phyloP scores from a whole-genome alignment of 2,888 invertebrate genomes.

The Aradus depressus region DNA sequence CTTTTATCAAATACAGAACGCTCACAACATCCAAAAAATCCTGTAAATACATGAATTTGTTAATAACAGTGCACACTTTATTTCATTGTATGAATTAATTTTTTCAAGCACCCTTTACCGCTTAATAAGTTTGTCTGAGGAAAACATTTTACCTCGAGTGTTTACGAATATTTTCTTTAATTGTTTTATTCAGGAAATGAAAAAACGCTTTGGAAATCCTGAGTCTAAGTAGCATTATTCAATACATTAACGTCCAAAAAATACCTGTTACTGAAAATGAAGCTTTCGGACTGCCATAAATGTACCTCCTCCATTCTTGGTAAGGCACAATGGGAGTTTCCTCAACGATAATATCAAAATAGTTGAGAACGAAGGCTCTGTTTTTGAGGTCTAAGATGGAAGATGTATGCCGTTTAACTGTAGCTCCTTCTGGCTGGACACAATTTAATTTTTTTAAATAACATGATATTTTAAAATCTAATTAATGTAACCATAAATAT shows the following conservation, averaged over 20 bases:
- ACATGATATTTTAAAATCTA: background rate
- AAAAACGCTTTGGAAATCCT: background rate
- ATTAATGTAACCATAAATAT: background rate
- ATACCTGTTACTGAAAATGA: conserved; percentile 41
- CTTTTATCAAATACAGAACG: too few species aligned
- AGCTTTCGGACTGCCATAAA: conserved; percentile 43
- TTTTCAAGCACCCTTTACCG: too few species aligned
- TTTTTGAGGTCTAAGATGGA: conserved; percentile 43
- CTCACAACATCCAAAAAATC: too few species aligned
- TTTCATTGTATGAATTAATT: too few species aligned
- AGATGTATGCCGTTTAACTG: conserved; percentile 44
- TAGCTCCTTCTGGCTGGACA: conserved; percentile 41
- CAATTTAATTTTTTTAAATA: conserved; percentile 3
- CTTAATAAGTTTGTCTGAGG: too few species aligned
- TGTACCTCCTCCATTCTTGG: conserved; percentile 41
- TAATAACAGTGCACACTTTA: too few species aligned
- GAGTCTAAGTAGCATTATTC: background rate
- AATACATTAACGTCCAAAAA: conserved; percentile 19
- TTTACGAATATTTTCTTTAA: background rate
- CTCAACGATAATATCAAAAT: conserved; percentile 43
- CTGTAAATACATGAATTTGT: too few species aligned
- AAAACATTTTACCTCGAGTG: too few species aligned
- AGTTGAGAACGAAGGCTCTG: conserved; percentile 40
- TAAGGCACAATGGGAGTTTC: conserved; percentile 43
- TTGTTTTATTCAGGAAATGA: background rate